A percentile compares a stretch with the other conserved stretches of the same genome.
Evolutionary conservation across 1,140 invertebrate species (phyloP).

Genomic region (Scaptomyza pallida): DNA sequence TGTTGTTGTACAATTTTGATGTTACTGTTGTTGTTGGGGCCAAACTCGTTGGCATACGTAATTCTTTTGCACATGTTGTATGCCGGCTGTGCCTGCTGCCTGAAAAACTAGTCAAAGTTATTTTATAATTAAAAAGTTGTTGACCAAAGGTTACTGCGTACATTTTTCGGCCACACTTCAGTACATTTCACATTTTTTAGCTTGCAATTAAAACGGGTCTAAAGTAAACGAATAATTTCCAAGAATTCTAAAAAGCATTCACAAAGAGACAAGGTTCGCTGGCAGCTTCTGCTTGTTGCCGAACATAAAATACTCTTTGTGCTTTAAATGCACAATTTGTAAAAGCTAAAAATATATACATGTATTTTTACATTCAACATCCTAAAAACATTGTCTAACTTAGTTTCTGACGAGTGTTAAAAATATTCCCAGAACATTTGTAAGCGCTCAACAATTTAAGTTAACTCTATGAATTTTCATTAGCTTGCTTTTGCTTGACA

Average conservation of each 20-base stretch:
- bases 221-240: neutral
- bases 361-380: no score
- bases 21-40: neutral
- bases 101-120: slow-evolving; percentile 54
- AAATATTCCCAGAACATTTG: slow-evolving; percentile 19
- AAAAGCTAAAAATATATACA: no score
- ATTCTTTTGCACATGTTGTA: slow-evolving; percentile 31
- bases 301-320: neutral
- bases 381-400: neutral
- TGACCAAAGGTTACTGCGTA: slow-evolving; percentile 27
- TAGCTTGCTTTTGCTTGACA: slow-evolving; percentile 23
- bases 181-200: slow-evolving; percentile 14
- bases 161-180: slow-evolving; percentile 17
- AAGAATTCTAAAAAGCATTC: neutral
- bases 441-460: slow-evolving; percentile 12
- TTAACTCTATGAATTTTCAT: slow-evolving; percentile 33
- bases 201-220: slow-evolving; percentile 20
- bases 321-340: no score
- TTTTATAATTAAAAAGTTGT: slow-evolving; percentile 77
- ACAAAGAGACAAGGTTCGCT: neutral
- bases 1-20: slow-evolving; percentile 32
- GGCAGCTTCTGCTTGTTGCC: neutral
- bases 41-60: slow-evolving; percentile 30
- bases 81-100: neutral
- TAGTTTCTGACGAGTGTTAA: neutral